Conservation (phyloP, 2,797 vertebrate genomes). For the Leptoclinus maculatus region DNA sequence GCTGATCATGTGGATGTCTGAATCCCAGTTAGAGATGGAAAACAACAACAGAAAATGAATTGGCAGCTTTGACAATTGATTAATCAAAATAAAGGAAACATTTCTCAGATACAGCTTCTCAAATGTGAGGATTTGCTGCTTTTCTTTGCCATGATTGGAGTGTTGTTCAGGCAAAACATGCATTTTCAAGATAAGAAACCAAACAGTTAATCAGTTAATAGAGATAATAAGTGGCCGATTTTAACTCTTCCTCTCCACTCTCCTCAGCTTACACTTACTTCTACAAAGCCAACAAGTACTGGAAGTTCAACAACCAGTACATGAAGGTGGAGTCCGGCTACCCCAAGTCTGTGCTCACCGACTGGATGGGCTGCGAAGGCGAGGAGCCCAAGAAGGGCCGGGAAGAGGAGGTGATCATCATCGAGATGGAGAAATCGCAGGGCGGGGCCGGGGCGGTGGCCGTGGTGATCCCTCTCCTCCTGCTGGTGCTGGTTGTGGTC, state of each 20-base stretch:
- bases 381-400: constrained; percentile 82
- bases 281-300: constrained; percentile 94
- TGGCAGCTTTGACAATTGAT: not conserved
- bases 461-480: constrained; percentile 87
- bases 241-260: not conserved
- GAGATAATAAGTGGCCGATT: not conserved
- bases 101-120: not conserved
- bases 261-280: constrained; percentile 91
- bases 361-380: constrained; percentile 92
- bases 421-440: constrained; percentile 85
- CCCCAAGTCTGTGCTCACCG: constrained; percentile 90
- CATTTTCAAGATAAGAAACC: not conserved
- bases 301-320: constrained; percentile 95
- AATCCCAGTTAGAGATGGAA: not conserved
- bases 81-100: not conserved
- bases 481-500: constrained; percentile 88
- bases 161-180: not conserved
- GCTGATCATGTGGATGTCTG: not conserved
- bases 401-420: constrained; percentile 89
- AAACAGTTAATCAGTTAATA: not conserved
- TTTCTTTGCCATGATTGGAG: not conserved
- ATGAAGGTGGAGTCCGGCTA: constrained; percentile 92
- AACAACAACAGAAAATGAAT: not conserved
- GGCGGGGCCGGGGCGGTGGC: constrained; percentile 78
- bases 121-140: not conserved